Percentiles rank a stretch among this genome's conserved stretches.
phyloP scores from a whole-genome alignment of 2,113 vertebrate genomes.

The Strix aluco region DNA sequence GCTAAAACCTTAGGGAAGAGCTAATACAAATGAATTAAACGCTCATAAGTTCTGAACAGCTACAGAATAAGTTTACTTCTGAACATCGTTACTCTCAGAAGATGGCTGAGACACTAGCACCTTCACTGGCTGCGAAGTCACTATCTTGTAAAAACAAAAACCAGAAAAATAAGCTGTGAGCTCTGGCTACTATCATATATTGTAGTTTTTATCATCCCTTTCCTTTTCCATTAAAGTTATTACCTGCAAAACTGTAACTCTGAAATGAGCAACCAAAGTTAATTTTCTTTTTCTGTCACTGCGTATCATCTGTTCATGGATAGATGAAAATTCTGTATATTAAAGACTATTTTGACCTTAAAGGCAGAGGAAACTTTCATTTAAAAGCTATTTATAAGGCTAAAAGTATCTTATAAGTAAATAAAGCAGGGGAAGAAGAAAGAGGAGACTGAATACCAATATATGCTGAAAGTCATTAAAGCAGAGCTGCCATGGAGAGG shows the following conservation, averaged over 20 bases:
- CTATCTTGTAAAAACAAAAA: background rate
- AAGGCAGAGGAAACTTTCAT: background rate
- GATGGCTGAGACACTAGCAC: background rate
- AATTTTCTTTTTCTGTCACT: conserved; percentile 19
- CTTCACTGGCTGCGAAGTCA: background rate
- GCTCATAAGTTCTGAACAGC: background rate
- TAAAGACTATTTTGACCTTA: conserved; percentile 41
- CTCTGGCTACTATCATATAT: background rate
- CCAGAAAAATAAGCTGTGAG: background rate
- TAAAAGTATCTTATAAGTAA: background rate
- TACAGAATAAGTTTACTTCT: background rate
- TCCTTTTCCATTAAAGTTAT: background rate
- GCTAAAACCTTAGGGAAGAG: conserved; percentile 14
- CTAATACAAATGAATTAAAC: background rate
- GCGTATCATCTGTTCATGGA: background rate
- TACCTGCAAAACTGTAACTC: background rate
- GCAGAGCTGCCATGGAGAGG: background rate
- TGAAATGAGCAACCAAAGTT: background rate
- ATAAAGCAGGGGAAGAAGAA: background rate
- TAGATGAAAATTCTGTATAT: background rate
- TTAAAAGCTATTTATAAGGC: background rate
- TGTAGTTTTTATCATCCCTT: background rate
- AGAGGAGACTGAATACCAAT: background rate
- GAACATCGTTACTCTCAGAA: background rate
- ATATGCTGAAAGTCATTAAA: background rate